Evolutionary conservation across 2,113 vertebrate genomes (phyloP), one percentile per base, ranked within the genome.

Genomic region (Callipepla californica): DNA sequence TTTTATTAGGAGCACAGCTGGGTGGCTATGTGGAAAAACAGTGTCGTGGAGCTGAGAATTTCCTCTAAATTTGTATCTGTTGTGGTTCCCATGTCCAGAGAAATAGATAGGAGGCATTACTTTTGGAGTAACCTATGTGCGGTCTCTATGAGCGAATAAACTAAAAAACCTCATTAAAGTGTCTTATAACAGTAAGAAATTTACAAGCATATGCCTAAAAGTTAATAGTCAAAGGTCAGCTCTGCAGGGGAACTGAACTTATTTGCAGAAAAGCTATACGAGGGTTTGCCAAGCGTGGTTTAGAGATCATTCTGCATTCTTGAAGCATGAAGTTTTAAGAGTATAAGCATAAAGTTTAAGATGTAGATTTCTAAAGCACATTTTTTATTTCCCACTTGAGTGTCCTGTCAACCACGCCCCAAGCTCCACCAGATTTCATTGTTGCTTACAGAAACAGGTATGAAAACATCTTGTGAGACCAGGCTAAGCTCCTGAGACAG

Each of bases 321-420:
- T 2, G 3, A 67, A 57, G 40, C 17, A 67, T 16, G 77, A 44
- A 55, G 21, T 6, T 53, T 20, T 57, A 42, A 38, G 28, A 25
- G 8, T 58, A 62, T 65, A 22, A 30, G 70, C 8, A 48, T 53
- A 62, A 57, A 57, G 7, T 1, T 13, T 9, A 68, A 78, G 34
- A 73, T 45, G 7, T 7, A n/a, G 8, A 48, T 67, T 67, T 72
- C 55, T 90, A 16, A 53, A 42, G 12, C 20, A 44, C 17, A 21
- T 44, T 53, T 58, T 77, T 11, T 45, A 18, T 47, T 65, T 72
- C 25, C 21, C 40, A 23, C 17, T 59, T 50, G 30, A 19, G 17
- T 17, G 19, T 32, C 55, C 55, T 12, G 53, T 5, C 23, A 51
- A 11, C 11, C 22, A 32, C 21, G 4, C 10, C 0, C 11, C 3